Evolutionary conservation across 2,113 vertebrate species (phyloP).

Genomic region (Alaudala cheleensis): DNA sequence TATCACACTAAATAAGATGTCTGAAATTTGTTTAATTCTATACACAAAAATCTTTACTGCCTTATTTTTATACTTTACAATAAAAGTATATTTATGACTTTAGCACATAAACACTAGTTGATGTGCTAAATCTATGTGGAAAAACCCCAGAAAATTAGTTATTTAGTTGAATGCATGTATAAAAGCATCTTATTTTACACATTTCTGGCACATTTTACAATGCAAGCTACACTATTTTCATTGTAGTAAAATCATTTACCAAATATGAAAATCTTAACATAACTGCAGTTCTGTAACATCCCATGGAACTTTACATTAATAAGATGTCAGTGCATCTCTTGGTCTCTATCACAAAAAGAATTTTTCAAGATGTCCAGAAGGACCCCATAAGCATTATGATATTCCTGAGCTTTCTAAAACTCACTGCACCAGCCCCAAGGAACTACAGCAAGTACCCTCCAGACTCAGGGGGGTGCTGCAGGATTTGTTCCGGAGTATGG

Average conservation of each 20-base stretch:
- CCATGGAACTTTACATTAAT: not conserved
- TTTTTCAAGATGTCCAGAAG: not conserved
- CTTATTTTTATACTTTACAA: not conserved
- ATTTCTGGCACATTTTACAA: not conserved
- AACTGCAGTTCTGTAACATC: not conserved
- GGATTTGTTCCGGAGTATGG: not conserved
- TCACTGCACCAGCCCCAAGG: not conserved
- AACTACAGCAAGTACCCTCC: not conserved
- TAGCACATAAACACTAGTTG: not conserved
- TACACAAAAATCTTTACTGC: not conserved
- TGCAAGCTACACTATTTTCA: not conserved
- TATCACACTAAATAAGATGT: not conserved
- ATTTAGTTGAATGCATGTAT: not conserved
- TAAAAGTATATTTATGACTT: not conserved
- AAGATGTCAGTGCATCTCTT: not conserved
- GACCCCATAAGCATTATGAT: not conserved
- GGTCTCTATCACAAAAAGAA: not conserved
- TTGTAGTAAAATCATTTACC: not conserved
- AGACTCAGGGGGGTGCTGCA: constrained; percentile 31
- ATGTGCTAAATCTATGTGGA: not conserved
- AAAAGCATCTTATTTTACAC: not conserved
- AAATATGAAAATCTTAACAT: not conserved
- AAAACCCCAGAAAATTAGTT: not conserved
- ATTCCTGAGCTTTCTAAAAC: not conserved
- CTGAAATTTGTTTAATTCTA: not conserved